Evolutionary conservation across 2,113 vertebrate genomes (phyloP).

Genomic region (Corydoras maculifer): DNA sequence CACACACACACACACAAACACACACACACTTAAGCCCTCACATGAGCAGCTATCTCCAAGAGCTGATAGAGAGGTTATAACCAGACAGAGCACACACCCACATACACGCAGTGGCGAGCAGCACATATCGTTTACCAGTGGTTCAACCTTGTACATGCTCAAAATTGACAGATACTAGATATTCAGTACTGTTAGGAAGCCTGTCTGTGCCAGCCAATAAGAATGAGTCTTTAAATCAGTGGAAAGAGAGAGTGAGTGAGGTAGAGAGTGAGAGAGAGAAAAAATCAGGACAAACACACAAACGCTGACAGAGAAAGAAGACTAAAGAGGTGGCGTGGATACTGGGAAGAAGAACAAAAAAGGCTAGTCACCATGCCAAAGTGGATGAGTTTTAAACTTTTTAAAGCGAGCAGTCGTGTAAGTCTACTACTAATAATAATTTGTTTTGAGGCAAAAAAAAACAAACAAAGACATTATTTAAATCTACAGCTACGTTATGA

Average conservation of each 20-base stretch:
- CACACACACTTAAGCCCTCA: constrained; percentile 9
- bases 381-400: constrained; percentile 73
- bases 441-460: too few species aligned
- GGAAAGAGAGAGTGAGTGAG: background rate
- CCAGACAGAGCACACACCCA: constrained; percentile 32
- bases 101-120: constrained; percentile 4
- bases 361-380: constrained; percentile 59
- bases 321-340: background rate
- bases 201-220: constrained; percentile 23
- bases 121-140: constrained; percentile 15
- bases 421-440: constrained; percentile 18
- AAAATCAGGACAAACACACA: too few species aligned
- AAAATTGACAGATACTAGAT: background rate
- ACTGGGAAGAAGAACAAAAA: constrained; percentile 15
- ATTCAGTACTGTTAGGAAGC: background rate
- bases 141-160: background rate
- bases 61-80: constrained; percentile 37
- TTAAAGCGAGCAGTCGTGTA: constrained; percentile 67
- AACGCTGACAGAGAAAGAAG: background rate
- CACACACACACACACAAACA: background rate
- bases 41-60: constrained; percentile 7
- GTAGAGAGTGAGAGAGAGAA: constrained; percentile 5
- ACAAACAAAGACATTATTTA: too few species aligned
- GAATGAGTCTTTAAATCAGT: background rate
- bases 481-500: too few species aligned